Conservation (phyloP, 2,113 vertebrate genomes). For the Rattus rattus region DNA sequence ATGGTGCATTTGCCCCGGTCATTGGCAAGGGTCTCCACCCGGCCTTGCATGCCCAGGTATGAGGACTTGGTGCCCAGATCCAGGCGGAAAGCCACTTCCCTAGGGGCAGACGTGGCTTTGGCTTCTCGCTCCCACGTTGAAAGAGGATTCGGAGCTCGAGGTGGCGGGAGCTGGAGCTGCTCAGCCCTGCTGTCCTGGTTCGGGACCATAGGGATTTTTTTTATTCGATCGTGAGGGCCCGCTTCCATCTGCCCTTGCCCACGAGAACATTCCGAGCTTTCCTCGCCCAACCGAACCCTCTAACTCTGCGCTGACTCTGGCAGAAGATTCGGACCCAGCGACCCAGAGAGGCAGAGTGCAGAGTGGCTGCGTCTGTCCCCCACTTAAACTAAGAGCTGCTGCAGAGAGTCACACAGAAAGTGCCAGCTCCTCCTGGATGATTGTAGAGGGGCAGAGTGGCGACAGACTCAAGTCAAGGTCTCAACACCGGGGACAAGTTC, state of each 20-base stretch:
- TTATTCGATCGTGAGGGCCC: background rate
- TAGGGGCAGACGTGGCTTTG: slow-evolving; percentile 57
- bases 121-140: background rate
- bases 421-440: background rate
- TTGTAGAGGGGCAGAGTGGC: too few species aligned
- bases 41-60: slow-evolving; percentile 91
- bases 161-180: background rate
- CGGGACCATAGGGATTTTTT: background rate
- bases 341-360: accelerated
- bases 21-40: slow-evolving; percentile 93
- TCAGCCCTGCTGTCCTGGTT: background rate
- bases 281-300: background rate
- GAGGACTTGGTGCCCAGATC: slow-evolving; percentile 77
- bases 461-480: background rate
- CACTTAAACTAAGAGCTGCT: background rate
- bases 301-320: background rate
- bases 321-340: background rate
- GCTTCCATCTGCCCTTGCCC: background rate
- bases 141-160: background rate
- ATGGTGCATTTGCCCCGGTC: slow-evolving; percentile 92
- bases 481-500: accelerated
- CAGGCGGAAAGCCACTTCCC: slow-evolving; percentile 90
- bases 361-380: background rate
- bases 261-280: background rate
- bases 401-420: background rate